Percentiles rank a stretch among this genome's conserved stretches.
phyloP scores from a whole-genome alignment of 2,797 vertebrate species.

The Cygnus olor region DNA sequence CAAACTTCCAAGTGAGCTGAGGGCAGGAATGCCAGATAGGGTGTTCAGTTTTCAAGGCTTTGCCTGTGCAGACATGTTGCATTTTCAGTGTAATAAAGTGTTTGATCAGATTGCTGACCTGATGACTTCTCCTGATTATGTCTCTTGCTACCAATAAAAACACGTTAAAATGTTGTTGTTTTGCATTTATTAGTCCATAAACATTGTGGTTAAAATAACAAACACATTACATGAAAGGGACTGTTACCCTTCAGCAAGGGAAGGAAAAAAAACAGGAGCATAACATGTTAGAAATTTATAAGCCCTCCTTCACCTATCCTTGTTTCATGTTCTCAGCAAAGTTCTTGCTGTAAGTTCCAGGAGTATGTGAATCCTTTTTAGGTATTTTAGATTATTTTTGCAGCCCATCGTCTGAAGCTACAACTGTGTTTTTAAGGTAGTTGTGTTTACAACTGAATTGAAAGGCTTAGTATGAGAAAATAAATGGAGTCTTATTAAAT shows the following conservation, averaged over 20 bases:
- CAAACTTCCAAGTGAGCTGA: accelerated
- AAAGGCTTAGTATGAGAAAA: neutral
- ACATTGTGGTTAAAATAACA: neutral
- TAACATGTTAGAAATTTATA: neutral
- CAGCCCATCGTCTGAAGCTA: neutral
- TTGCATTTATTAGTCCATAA: neutral
- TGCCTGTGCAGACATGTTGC: neutral
- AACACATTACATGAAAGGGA: neutral
- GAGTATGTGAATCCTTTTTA: neutral
- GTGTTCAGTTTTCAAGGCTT: neutral
- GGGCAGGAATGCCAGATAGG: accelerated
- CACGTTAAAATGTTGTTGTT: neutral
- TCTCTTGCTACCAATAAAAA: neutral
- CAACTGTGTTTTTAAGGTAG: neutral
- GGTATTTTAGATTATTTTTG: neutral
- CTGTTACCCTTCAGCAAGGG: neutral
- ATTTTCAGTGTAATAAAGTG: neutral
- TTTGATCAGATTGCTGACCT: neutral
- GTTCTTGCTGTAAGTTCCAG: neutral
- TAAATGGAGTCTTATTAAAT: neutral
- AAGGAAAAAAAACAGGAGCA: neutral
- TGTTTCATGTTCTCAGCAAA: neutral
- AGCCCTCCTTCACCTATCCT: neutral
- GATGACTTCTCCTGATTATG: neutral
- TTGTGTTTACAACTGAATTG: neutral